These are phyloP conservation scores for Chrysocyon brachyurus DNA, from an alignment of 2,797 vertebrate species.

Conservation along the genomic window DNA sequence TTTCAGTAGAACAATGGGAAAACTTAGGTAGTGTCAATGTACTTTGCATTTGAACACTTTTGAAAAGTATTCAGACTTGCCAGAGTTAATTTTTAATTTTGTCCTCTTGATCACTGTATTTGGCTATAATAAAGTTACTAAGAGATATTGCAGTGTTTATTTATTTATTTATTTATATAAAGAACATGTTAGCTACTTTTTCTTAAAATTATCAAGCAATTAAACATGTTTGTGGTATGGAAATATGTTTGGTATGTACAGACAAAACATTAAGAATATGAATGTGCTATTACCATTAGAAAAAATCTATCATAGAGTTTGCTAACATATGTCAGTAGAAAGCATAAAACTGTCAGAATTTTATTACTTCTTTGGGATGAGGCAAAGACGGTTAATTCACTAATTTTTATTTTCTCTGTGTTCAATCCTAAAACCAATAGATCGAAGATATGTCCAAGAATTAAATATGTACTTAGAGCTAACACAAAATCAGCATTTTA, in stretches of 20 bases:
- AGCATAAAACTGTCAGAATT: not conserved
- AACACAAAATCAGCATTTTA: constrained; percentile 76
- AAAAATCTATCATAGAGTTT: not conserved
- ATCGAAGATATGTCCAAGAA: constrained; percentile 77
- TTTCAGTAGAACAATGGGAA: constrained; percentile 50
- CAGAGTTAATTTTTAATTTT: constrained; percentile 66
- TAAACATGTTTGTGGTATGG: not conserved
- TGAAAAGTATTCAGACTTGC: constrained; percentile 67
- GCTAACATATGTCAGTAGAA: constrained; percentile 5
- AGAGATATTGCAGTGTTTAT: constrained; percentile 62
- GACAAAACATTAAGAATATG: constrained; percentile 71
- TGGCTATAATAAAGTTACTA: constrained; percentile 63
- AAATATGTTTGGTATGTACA: constrained; percentile 57
- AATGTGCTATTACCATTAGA: not conserved
- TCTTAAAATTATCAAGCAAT: constrained; percentile 61
- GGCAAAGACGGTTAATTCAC: constrained; percentile 58
- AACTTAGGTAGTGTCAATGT: constrained; percentile 28
- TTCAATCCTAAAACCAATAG: constrained; percentile 76
- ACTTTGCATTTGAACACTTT: constrained; percentile 56
- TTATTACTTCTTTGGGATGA: not conserved
- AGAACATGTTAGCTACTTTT: constrained; percentile 73
- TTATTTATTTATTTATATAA: constrained; percentile 65
- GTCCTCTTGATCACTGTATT: constrained; percentile 56
- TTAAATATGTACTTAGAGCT: constrained; percentile 67
- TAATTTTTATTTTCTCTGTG: constrained; percentile 82